A percentile compares a stretch with the other conserved stretches of the same genome.
phyloP scores from a whole-genome alignment of 1,140 invertebrate genomes.

The Cydia strobilella region DNA sequence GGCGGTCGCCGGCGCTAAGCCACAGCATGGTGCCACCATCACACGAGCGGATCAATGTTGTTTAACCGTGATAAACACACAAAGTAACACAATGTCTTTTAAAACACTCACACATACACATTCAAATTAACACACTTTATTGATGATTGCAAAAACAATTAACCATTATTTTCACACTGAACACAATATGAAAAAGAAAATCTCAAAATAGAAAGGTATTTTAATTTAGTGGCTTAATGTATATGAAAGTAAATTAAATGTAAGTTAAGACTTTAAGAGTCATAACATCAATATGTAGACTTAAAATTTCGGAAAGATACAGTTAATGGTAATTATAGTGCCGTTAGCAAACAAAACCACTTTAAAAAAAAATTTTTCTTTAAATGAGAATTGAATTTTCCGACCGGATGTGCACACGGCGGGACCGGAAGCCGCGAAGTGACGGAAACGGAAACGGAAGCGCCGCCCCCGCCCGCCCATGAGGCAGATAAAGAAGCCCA shows the following conservation, averaged over 20 bases:
- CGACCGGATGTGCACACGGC: constrained; percentile 23
- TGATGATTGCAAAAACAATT: too few species aligned
- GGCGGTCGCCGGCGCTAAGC: constrained; percentile 60
- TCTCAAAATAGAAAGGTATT: too few species aligned
- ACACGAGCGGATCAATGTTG: background rate
- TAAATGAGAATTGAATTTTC: background rate
- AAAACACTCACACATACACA: background rate
- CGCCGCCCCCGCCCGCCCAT: background rate
- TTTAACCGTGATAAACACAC: background rate
- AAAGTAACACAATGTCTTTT: background rate
- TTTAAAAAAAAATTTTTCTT: too few species aligned
- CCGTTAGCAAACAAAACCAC: too few species aligned
- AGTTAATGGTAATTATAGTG: too few species aligned
- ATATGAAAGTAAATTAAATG: too few species aligned
- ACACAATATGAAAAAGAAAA: too few species aligned
- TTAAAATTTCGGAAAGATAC: too few species aligned
- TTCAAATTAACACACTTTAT: background rate
- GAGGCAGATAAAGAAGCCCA: constrained; percentile 4
- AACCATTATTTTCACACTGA: too few species aligned
- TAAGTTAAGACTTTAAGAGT: too few species aligned
- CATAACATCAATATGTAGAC: too few species aligned
- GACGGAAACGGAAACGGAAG: constrained; percentile 11
- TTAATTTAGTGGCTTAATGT: too few species aligned
- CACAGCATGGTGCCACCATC: constrained; percentile 58
- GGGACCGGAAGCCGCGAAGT: constrained; percentile 15